A percentile compares a stretch with the other conserved stretches of the same genome.
Conservation (phyloP, 2,113 vertebrate genomes). For the Phocoena sinus region DNA sequence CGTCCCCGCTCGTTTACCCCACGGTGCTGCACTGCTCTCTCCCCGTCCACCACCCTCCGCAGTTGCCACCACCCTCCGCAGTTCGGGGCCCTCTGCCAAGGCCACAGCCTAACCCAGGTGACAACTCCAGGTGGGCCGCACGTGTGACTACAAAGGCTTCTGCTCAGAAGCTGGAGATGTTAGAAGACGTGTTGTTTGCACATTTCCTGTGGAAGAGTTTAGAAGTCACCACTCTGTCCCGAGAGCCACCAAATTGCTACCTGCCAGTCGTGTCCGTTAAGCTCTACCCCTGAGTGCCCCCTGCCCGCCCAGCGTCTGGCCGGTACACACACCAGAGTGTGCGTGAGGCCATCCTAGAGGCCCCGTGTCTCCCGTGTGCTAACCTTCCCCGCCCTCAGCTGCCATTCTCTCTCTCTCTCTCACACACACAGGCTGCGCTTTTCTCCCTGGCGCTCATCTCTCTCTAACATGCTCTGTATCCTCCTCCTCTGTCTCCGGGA, state of each 20-base stretch:
- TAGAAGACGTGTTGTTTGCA: neutral
- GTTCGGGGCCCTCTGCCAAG: neutral
- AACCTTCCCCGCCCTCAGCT: fast-evolving
- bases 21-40: neutral
- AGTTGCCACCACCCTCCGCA: neutral
- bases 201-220: neutral
- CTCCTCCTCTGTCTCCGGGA: too few species aligned
- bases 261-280: too few species aligned
- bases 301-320: neutral
- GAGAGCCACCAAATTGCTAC: neutral
- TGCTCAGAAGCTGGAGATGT: fast-evolving
- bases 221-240: neutral
- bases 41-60: fast-evolving
- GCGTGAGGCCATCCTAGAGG: too few species aligned
- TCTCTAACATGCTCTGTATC: fast-evolving
- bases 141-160: neutral
- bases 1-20: neutral
- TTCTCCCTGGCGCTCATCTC: neutral
- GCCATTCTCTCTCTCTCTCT: neutral
- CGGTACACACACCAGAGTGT: neutral
- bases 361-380: too few species aligned
- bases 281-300: neutral
- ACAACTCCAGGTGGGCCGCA: too few species aligned
- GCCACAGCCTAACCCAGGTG: neutral
- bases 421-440: neutral